phyloP scores from a whole-genome alignment of 30 jellyfish, hydroid and myxozoan species.

The Pseudorhiza aurosa region DNA sequence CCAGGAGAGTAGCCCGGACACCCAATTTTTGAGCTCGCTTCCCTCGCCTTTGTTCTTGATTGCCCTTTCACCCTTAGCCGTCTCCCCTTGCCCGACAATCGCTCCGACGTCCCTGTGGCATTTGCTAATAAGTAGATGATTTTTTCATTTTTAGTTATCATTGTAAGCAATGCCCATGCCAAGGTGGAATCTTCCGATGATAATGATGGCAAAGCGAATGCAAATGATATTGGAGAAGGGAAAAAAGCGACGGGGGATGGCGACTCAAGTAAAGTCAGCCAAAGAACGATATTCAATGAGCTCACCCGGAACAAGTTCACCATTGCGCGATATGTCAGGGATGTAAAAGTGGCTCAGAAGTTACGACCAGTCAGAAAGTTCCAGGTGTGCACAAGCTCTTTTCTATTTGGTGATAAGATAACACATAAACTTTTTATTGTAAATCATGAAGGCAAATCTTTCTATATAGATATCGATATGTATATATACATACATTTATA shows the following conservation, averaged over 20 bases:
- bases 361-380: not conserved
- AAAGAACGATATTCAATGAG: not conserved
- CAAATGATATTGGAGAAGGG: constrained; percentile 25
- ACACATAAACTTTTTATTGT: not conserved
- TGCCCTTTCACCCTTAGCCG: too few species aligned
- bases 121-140: too few species aligned
- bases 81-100: too few species aligned
- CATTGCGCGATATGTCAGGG: constrained; percentile 17
- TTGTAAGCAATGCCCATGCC: constrained; percentile 38
- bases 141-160: constrained; percentile 9
- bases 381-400: too few species aligned
- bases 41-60: too few species aligned
- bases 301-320: not conserved
- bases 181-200: constrained; percentile 31
- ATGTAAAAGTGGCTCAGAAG: constrained; percentile 8
- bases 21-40: too few species aligned
- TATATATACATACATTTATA: too few species aligned
- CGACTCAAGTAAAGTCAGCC: not conserved
- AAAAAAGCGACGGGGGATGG: constrained; percentile 1
- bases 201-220: constrained; percentile 14
- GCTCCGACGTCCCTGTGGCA: too few species aligned
- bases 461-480: too few species aligned
- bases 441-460: too few species aligned
- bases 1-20: too few species aligned
- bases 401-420: too few species aligned